Conservation (phyloP, 2,797 vertebrate species). For the Cynodonichthys magdalenae region DNA sequence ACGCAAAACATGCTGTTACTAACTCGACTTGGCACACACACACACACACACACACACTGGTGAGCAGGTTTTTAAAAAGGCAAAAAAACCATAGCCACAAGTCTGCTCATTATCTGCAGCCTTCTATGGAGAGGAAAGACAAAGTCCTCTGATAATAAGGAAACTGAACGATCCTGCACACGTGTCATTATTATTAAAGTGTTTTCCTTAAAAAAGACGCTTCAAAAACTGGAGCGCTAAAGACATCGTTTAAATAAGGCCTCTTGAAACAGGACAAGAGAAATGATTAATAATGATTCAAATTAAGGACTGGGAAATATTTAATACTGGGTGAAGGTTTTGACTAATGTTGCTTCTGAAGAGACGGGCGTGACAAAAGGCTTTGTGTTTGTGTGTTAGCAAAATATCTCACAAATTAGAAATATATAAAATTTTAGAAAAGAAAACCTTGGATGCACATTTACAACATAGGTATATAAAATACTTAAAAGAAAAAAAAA, state of each 20-base stretch:
- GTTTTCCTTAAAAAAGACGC: background rate
- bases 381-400: too few species aligned
- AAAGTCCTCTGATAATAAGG: slow-evolving; percentile 20
- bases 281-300: background rate
- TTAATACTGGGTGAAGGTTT: too few species aligned
- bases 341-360: too few species aligned
- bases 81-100: slow-evolving; percentile 1
- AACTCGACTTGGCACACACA: slow-evolving; percentile 19
- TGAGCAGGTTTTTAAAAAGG: too few species aligned
- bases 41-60: background rate
- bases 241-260: background rate
- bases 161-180: slow-evolving; percentile 9
- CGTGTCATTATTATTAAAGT: slow-evolving; percentile 22
- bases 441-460: too few species aligned
- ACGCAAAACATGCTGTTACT: slow-evolving; percentile 39
- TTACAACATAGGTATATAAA: too few species aligned
- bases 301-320: background rate
- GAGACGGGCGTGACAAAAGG: too few species aligned
- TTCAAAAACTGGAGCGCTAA: background rate
- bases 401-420: too few species aligned
- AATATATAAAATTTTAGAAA: too few species aligned
- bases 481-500: too few species aligned
- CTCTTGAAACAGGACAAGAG: background rate
- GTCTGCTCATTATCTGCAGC: slow-evolving; percentile 17
- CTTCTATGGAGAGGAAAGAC: slow-evolving; percentile 12